A percentile compares a stretch with the other conserved stretches of the same genome.
Conservation (phyloP, 2,797 vertebrate genomes). For the Siniperca undulata region DNA sequence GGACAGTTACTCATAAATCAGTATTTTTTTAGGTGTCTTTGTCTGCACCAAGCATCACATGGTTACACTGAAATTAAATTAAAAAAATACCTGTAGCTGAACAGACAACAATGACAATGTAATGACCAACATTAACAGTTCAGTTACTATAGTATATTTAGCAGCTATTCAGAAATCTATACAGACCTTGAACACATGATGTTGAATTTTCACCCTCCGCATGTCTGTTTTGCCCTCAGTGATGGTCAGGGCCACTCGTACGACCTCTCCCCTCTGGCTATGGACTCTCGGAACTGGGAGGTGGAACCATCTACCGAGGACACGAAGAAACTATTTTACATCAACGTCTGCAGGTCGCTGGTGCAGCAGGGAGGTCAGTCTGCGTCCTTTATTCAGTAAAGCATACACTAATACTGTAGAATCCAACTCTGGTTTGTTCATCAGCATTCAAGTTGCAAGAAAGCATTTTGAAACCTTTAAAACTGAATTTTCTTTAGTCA, state of each 20-base stretch:
- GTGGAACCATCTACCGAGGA: slow-evolving; percentile 76
- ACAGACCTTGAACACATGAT: neutral
- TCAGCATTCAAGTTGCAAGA: neutral
- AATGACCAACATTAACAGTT: neutral
- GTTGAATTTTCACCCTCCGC: neutral
- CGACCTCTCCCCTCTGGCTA: slow-evolving; percentile 92
- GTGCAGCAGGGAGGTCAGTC: slow-evolving; percentile 87
- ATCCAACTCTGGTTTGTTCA: neutral
- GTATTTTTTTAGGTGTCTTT: neutral
- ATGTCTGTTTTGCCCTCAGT: slow-evolving; percentile 74
- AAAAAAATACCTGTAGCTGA: neutral
- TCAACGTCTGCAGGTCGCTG: slow-evolving; percentile 95
- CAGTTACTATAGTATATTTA: neutral
- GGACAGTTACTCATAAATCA: neutral
- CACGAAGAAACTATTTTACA: slow-evolving; percentile 84
- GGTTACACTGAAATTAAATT: neutral
- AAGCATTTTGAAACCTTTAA: neutral
- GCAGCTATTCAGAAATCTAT: neutral
- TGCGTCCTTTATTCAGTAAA: neutral
- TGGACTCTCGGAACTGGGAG: slow-evolving; percentile 91
- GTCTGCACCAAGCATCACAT: neutral
- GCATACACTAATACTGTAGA: no score
- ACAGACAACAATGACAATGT: neutral
- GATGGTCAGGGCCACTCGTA: slow-evolving; percentile 89
- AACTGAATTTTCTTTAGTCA: neutral